These are phyloP conservation scores for Mythimna ferrago DNA, from an alignment of 2,888 invertebrate genomes.

Conservation along the genomic window DNA sequence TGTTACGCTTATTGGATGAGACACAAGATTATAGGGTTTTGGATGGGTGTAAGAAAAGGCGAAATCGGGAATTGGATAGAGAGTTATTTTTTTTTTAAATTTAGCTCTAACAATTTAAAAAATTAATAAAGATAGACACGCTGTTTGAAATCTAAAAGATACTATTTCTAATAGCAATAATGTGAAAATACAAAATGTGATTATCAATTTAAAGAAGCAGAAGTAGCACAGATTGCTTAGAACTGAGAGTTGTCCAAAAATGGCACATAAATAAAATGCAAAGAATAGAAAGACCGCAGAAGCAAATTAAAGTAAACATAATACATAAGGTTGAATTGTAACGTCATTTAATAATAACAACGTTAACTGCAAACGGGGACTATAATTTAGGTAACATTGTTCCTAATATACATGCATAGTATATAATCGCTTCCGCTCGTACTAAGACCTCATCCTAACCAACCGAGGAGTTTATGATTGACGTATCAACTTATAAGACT, in stretches of 20 bases:
- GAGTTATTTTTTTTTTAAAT: no score
- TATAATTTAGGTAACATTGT: background rate
- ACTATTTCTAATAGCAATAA: no score
- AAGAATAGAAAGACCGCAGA: no score
- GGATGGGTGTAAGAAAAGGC: background rate
- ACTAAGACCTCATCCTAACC: slow-evolving; percentile 4
- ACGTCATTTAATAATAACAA: no score
- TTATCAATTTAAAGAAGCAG: background rate
- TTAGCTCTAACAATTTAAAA: no score
- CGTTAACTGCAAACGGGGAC: background rate
- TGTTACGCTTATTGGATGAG: no score
- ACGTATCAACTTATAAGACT: slow-evolving; percentile 59
- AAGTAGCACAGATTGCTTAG: no score
- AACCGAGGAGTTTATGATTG: slow-evolving; percentile 57
- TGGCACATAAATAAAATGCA: no score
- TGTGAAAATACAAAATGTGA: background rate
- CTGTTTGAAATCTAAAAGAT: background rate
- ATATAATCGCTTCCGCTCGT: slow-evolving; percentile 32
- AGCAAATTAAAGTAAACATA: background rate
- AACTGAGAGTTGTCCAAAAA: no score
- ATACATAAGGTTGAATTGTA: no score
- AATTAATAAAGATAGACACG: no score
- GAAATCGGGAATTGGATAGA: background rate
- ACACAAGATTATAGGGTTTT: no score
- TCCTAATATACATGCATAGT: background rate